Conservation (phyloP, 2,888 invertebrate genomes). For the Catocala nupta region DNA sequence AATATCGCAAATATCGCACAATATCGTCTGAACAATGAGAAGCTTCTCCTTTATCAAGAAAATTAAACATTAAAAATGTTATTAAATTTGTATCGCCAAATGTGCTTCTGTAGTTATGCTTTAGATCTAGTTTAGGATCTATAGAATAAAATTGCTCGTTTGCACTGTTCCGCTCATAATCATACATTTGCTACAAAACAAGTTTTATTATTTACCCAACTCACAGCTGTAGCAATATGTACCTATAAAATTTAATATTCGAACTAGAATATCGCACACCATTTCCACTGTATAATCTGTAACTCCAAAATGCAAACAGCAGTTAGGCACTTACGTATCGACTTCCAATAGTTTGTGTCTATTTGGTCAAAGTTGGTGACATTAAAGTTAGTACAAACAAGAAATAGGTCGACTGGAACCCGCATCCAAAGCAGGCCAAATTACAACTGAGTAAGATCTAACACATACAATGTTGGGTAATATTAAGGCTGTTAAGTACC, state of each 20-base stretch:
- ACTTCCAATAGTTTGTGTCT: constrained; percentile 67
- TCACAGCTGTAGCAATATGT: background rate
- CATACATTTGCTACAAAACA: background rate
- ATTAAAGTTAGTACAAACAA: constrained; percentile 71
- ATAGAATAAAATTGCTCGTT: background rate
- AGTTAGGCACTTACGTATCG: constrained; percentile 57
- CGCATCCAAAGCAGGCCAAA: constrained; percentile 71
- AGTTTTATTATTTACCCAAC: background rate
- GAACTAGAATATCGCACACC: constrained; percentile 1
- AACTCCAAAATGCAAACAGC: constrained; percentile 46
- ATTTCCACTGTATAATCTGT: constrained; percentile 16
- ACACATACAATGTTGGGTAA: constrained; percentile 53
- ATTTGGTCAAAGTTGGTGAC: constrained; percentile 70
- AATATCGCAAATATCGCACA: too few relatives aligned
- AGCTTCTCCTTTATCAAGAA: too few relatives aligned
- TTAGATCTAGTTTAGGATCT: background rate
- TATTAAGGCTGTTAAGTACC: constrained; percentile 45
- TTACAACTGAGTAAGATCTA: constrained; percentile 63
- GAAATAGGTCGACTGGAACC: constrained; percentile 66
- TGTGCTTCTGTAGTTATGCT: too few relatives aligned
- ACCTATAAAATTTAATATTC: background rate
- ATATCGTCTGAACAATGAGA: too few relatives aligned
- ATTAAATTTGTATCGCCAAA: too few relatives aligned
- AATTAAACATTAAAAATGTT: too few relatives aligned
- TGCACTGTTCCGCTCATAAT: too few relatives aligned